Evolutionary conservation across 2,888 invertebrate species (phyloP), one percentile per base, ranked within the genome.

Genomic region (Amphipoea oculea): DNA sequence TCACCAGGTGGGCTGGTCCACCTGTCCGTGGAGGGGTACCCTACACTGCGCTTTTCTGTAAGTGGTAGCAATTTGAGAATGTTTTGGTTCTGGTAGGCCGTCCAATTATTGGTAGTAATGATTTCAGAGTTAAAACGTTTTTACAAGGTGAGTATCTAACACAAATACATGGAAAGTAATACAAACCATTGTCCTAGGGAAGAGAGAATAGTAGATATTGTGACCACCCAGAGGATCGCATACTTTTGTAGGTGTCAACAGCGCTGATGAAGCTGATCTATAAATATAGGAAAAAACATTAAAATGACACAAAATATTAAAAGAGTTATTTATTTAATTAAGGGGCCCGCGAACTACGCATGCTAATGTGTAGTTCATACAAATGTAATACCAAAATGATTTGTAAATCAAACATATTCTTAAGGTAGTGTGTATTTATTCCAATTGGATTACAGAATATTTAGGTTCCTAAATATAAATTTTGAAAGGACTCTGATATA

Each of bases 211-310:
- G 86, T 95, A 95, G 0, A 96, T 94, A 93, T 96, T 97, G 78
- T 93, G 88, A 86, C 95, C 96, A 36, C 96, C 96, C 73, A 96
- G 89, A 71, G 96, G 96, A 88, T 97, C 96, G 87, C 96, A 97
- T 2, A 96, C 94, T 94, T 95, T 96, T 14, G 94, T 93, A 29
- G 94, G 83, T 20, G 94, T 91, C 48, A 96, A 86, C 60, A 95
- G 83, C 11, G 94, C 91, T 51, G 95, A 93, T 76, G 93, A 86
- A 5, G 94, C 92, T 3, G 96, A 96, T 86, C 96, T 97, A 89
- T 76, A 62, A 77, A 29, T 76, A 40, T 62, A 90, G 89, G 68
- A 78, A 74, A 23, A 75, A 69, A 17, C 14, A 60, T 54, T 20
- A 62, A 6, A 73, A 48, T 45, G 3, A 23, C 17, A 36, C 29